These are phyloP conservation scores for Chloroclystis v-ata DNA, from an alignment of 2,888 invertebrate species.

Conservation along the genomic window DNA sequence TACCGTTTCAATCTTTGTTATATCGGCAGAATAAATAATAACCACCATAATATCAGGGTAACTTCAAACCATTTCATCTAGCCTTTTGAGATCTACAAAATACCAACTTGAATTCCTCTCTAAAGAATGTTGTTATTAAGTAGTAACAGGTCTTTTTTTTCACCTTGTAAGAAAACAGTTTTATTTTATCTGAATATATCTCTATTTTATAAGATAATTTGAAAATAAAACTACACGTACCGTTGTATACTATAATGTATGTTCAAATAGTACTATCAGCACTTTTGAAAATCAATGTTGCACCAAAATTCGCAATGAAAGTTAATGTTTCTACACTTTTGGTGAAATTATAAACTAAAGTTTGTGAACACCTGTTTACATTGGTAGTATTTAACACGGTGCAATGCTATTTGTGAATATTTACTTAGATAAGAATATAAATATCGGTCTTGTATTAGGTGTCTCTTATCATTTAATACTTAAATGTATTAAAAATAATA, in stretches of 20 bases:
- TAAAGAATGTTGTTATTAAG: no score
- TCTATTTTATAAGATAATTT: conserved; percentile 4
- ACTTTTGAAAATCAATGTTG: conserved; percentile 6
- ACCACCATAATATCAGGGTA: conserved; percentile 24
- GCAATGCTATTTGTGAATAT: not conserved
- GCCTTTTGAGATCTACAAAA: no score
- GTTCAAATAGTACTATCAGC: conserved; percentile 4
- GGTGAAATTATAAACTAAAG: conserved; percentile 1
- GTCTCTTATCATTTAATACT: conserved; percentile 8
- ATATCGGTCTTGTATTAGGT: not conserved
- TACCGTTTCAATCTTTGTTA: conserved; percentile 14
- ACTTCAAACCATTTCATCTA: not conserved
- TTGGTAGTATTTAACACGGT: not conserved
- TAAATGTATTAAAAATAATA: conserved; percentile 49
- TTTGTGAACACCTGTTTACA: not conserved
- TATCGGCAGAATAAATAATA: not conserved
- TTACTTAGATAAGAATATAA: conserved; percentile 1
- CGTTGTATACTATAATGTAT: not conserved
- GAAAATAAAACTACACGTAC: not conserved
- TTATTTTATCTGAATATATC: no score
- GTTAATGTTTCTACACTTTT: not conserved
- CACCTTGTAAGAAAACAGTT: no score
- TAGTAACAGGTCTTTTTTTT: no score
- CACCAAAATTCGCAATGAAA: conserved; percentile 6
- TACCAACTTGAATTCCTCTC: no score